Evolutionary conservation across 2,797 vertebrate genomes (phyloP).

Genomic region (Pipistrellus kuhlii): DNA sequence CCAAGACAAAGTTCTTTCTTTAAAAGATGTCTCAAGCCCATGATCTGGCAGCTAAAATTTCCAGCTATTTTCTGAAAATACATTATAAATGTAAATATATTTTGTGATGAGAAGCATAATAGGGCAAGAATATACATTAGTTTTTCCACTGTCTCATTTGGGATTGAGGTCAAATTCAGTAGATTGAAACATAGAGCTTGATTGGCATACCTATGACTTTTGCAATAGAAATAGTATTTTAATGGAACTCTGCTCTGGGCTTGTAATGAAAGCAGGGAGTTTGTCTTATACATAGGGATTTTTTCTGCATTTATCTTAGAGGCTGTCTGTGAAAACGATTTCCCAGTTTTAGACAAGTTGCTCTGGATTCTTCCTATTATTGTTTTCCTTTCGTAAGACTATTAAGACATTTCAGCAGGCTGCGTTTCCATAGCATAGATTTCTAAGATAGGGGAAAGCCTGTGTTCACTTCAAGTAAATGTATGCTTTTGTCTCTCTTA

Average conservation of each 20-base stretch:
- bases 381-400: slow-evolving; percentile 14
- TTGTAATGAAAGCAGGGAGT: slow-evolving; percentile 70
- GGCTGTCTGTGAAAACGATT: neutral
- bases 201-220: slow-evolving; percentile 53
- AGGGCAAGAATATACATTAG: slow-evolving; percentile 47
- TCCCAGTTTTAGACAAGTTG: slow-evolving; percentile 28
- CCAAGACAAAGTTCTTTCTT: neutral
- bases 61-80: slow-evolving; percentile 44
- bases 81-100: slow-evolving; percentile 59
- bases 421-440: neutral
- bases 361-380: neutral
- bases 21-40: neutral
- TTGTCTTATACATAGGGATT: slow-evolving; percentile 60
- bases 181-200: slow-evolving; percentile 75
- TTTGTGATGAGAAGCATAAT: slow-evolving; percentile 47
- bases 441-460: neutral
- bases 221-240: slow-evolving; percentile 75
- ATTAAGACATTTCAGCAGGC: neutral
- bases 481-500: slow-evolving; percentile 34
- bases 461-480: slow-evolving; percentile 19
- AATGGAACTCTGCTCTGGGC: slow-evolving; percentile 70
- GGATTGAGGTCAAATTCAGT: slow-evolving; percentile 70
- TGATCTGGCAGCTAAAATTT: slow-evolving; percentile 26
- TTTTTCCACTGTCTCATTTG: slow-evolving; percentile 67
- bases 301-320: neutral